A percentile compares a stretch with the other conserved stretches of the same genome.
Conservation (phyloP, 2,113 vertebrate species). For the Osmerus mordax region DNA sequence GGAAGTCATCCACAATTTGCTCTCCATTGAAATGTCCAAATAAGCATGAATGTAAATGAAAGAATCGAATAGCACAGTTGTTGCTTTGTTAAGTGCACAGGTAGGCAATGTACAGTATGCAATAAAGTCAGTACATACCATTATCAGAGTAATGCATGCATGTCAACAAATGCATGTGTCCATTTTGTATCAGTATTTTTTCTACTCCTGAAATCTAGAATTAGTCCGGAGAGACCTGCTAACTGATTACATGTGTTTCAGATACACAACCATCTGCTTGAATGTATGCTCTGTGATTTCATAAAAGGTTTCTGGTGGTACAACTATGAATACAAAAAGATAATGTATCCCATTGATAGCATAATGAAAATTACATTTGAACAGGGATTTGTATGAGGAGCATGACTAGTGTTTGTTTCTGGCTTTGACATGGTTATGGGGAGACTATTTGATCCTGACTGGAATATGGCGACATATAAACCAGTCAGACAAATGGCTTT, state of each 20-base stretch:
- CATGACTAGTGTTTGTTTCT: constrained; percentile 41
- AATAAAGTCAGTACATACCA: too few species aligned
- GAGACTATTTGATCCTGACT: constrained; percentile 49
- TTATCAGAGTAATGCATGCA: too few species aligned
- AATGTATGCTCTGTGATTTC: constrained; percentile 29
- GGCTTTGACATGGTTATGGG: constrained; percentile 30
- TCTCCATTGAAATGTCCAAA: constrained; percentile 8
- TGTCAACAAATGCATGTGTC: too few species aligned
- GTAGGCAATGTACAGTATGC: too few species aligned
- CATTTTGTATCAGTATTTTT: too few species aligned
- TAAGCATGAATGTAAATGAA: constrained; percentile 7
- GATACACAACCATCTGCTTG: constrained; percentile 9
- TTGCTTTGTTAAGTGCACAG: too few species aligned
- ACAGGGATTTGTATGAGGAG: constrained; percentile 52
- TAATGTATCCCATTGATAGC: constrained; percentile 39
- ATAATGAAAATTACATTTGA: constrained; percentile 52
- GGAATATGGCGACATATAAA: constrained; percentile 48
- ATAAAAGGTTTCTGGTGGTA: constrained; percentile 43
- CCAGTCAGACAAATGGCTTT: constrained; percentile 49
- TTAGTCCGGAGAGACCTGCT: too few species aligned
- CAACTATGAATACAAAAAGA: constrained; percentile 62
- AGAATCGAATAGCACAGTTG: too few species aligned
- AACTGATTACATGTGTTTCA: too few species aligned
- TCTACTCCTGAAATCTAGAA: too few species aligned
- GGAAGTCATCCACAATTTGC: constrained; percentile 16